Base-by-base conservation (phyloP, 2,888 invertebrate species). In the Microdon myrmicae region DNA sequence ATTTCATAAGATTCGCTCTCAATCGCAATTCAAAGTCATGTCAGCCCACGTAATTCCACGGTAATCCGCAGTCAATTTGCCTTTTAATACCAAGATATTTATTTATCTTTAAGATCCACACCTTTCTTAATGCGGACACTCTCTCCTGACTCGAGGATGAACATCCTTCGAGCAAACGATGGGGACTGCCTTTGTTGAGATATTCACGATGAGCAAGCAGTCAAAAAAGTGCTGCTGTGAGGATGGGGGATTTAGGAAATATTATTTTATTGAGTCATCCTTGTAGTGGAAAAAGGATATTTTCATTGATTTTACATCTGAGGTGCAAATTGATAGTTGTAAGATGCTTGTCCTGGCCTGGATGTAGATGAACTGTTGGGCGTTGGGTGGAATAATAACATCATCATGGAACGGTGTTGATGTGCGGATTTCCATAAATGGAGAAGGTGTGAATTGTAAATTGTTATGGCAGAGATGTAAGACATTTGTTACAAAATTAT, bases 1-100 rank as follows among this genome's bases (percentile, higher is more conserved):
- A 48, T 25, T 19, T 16, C 68, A 68, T 67, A 45, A 47, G 44
- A 68, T 71, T 72, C 66, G 31, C n/a, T n/a, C n/a, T n/a, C n/a
- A n/a, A n/a, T n/a, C n/a, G n/a, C n/a, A n/a, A n/a, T n/a, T 61
- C 59, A 68, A 71, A 71, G 75, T 77, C 78, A 76, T 75, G 75
- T 73, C 78, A 76, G 76, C 73, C 75, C 73, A 67, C 70, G 60
- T 71, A 73, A 73, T 70, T 71, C 68, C 69, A 67, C 55, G 68
- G 70, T 72, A 73, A 76, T 71, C 72, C 72, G 38, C 71, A 72
- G 74, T 77, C 73, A 71, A 71, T 71, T 71, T 70, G 58, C 66
- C 51, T 69, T 68, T 67, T 68, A 54, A 58, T 64, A 49, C 53
- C 51, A 51, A 56, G 56, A 64, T 64, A 64, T 64, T 64, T 64